phyloP scores from a whole-genome alignment of 2,888 invertebrate species.

The Oxyteleia sp. region DNA sequence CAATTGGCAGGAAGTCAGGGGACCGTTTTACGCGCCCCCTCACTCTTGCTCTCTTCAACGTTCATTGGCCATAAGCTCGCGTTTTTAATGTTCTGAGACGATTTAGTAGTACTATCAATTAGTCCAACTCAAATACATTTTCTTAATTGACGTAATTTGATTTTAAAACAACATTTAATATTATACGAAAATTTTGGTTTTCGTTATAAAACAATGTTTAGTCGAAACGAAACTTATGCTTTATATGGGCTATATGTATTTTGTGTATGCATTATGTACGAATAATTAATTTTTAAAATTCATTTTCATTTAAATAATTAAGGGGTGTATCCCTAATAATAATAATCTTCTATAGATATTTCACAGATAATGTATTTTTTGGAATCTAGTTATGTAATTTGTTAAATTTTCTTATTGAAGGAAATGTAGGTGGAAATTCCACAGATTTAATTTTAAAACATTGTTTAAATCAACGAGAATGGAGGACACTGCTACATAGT shows the following conservation, averaged over 20 bases:
- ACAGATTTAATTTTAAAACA: slow-evolving; percentile 1
- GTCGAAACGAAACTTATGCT: no score
- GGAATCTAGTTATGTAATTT: no score
- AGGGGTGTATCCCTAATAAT: no score
- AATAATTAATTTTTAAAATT: no score
- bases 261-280: no score
- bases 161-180: slow-evolving; percentile 35
- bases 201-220: no score
- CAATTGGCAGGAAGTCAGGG: slow-evolving; percentile 87
- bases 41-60: slow-evolving; percentile 79
- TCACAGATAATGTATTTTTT: no score
- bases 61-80: slow-evolving; percentile 78
- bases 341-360: no score
- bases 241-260: no score
- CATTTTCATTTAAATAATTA: no score
- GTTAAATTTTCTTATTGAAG: no score
- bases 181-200: no score
- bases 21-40: slow-evolving; percentile 83
- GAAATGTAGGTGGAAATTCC: slow-evolving; percentile 1
- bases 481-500: not conserved
- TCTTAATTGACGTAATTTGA: slow-evolving; percentile 21
- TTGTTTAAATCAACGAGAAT: not conserved
- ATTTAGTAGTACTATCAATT: slow-evolving; percentile 62
- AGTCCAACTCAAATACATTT: slow-evolving; percentile 30
- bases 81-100: slow-evolving; percentile 68